Conservation (phyloP, 1,140 invertebrate genomes). For the Papilio xuthus region DNA sequence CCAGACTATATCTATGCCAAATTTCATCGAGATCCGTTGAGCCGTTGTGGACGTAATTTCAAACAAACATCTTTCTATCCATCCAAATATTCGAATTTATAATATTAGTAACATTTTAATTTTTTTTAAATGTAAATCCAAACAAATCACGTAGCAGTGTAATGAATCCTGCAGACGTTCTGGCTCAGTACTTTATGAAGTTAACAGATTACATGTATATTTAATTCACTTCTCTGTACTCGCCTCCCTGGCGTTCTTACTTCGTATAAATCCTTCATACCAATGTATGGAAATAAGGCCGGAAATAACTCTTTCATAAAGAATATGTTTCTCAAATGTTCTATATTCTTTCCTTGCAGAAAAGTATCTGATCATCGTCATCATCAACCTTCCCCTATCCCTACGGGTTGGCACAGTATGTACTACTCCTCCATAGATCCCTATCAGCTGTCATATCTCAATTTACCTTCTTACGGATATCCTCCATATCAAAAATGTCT, state of each 20-base stretch:
- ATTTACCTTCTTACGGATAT: no score
- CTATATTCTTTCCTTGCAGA: slow-evolving; percentile 7
- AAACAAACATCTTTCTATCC: no score
- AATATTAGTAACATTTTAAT: no score
- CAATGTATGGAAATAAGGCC: slow-evolving; percentile 33
- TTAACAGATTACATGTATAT: slow-evolving; percentile 63
- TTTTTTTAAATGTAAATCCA: slow-evolving; percentile 51
- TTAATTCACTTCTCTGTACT: slow-evolving; percentile 51
- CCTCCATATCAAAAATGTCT: no score
- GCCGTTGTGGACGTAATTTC: no score
- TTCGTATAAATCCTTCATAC: slow-evolving; percentile 52
- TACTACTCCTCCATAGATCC: no score
- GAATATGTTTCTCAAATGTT: slow-evolving; percentile 4
- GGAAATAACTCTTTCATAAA: slow-evolving; percentile 36
- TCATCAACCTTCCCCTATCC: no score
- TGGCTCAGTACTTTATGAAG: slow-evolving; percentile 51
- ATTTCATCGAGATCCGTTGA: no score
- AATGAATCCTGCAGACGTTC: slow-evolving; percentile 55
- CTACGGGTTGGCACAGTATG: no score
- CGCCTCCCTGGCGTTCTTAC: slow-evolving; percentile 40
- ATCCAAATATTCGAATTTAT: no score
- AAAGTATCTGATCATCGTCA: slow-evolving; percentile 1
- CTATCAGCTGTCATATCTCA: no score
- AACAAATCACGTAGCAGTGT: slow-evolving; percentile 42
- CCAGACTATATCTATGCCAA: no score